phyloP scores from a whole-genome alignment of 2,113 vertebrate species.

The Aplodontia rufa region DNA sequence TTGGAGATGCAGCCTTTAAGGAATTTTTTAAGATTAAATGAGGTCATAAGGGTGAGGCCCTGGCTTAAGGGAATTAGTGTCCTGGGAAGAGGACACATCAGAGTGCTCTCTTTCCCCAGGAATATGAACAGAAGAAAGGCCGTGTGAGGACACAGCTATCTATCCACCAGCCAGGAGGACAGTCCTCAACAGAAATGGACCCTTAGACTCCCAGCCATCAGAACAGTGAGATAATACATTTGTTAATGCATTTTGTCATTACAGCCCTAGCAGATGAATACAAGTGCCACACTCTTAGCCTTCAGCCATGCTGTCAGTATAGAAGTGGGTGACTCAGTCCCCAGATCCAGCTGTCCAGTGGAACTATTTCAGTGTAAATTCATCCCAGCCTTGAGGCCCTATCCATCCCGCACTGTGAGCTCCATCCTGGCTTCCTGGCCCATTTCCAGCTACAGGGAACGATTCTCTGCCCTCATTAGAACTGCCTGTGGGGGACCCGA shows the following conservation, averaged over 20 bases:
- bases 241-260: neutral
- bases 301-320: neutral
- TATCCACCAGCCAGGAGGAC: neutral
- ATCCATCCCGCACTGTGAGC: rapidly evolving
- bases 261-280: neutral
- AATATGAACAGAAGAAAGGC: neutral
- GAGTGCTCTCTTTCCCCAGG: too few relatives aligned
- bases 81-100: neutral
- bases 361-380: neutral
- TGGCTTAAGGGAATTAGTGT: neutral
- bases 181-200: neutral
- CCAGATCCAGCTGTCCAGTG: neutral
- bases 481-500: neutral
- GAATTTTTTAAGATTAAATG: neutral
- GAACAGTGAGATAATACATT: neutral
- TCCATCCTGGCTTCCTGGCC: neutral
- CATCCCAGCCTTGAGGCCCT: neutral
- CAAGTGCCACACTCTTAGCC: neutral
- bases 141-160: neutral
- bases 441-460: neutral
- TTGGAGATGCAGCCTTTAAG: neutral
- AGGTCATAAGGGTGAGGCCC: neutral
- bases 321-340: neutral
- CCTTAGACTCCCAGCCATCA: neutral
- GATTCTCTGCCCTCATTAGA: neutral